phyloP scores from a whole-genome alignment of 2,113 vertebrate species.

The Misgurnus anguillicaudatus region DNA sequence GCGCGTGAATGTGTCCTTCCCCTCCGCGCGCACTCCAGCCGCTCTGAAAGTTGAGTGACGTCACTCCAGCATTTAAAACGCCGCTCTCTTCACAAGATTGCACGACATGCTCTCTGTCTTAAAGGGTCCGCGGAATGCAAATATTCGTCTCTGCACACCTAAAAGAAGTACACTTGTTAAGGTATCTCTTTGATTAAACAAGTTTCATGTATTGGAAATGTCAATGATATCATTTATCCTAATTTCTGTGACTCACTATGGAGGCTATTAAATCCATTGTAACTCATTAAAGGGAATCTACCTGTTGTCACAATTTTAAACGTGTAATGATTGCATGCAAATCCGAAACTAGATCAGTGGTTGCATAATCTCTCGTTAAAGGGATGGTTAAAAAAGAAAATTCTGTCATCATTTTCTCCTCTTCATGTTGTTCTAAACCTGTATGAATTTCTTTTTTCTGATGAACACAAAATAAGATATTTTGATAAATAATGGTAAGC shows the following conservation, averaged over 20 bases:
- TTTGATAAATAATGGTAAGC: no score
- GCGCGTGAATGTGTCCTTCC: constrained; percentile 9
- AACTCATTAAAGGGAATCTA: background rate
- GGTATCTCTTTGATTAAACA: no score
- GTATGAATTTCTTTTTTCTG: no score
- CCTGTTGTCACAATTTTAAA: background rate
- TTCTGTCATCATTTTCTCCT: no score
- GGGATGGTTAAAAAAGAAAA: no score
- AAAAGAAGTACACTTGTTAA: background rate
- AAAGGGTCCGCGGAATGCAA: constrained; percentile 26
- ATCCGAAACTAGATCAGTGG: no score
- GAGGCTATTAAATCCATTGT: background rate
- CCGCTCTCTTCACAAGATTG: constrained; percentile 36
- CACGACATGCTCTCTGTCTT: background rate
- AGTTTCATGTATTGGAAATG: no score
- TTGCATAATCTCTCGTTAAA: no score
- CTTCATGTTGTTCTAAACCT: no score
- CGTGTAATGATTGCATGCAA: background rate
- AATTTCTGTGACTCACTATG: background rate
- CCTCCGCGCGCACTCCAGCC: constrained; percentile 39
- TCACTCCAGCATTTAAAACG: constrained; percentile 49
- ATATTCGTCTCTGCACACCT: background rate
- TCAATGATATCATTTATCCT: background rate
- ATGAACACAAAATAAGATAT: no score
- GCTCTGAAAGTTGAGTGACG: constrained; percentile 55